Base-by-base conservation (phyloP, 2,888 invertebrate genomes). In the Oscheius onirici region DNA sequence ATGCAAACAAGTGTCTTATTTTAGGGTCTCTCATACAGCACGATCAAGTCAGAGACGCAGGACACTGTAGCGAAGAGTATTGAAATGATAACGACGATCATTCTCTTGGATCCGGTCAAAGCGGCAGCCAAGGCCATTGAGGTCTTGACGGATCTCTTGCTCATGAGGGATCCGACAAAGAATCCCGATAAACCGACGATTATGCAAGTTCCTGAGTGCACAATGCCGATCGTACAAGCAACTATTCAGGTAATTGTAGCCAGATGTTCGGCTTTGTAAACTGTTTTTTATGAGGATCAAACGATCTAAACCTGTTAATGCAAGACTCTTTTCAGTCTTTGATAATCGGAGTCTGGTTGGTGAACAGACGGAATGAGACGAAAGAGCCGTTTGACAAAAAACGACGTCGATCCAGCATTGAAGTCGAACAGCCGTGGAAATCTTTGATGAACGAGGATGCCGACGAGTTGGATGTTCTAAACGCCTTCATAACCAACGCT, bases 281-380 rank as follows among this genome's bases (percentile, higher is more conserved):
- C n/a, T n/a, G n/a, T n/a, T n/a, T n/a, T n/a, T n/a, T n/a, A n/a
- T n/a, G n/a, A n/a, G n/a, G n/a, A n/a, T n/a, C n/a, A n/a, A n/a
- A n/a, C n/a, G 34, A 22, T n/a, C 22, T 43, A n/a, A 8, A 13
- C 10, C 5, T 8, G 8, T 11, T 61, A 3, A 20, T 20, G 20
- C 6, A 24, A 41, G 17, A 26, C 3, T 3, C 1, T n/a, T 43
- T 69, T 49, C 24, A 69, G 69, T 43, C 57, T 20, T 17, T 69
- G 46, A n/a, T 60, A 11, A 69, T 69, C 10, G 69, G 69, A 46
- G 51, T 69, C 13, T 69, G 69, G 69, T 26, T 69, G 26, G 69
- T 69, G 17, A 57, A 69, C 40, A 40, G 49, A 17, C 26, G 41
- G 26, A 58, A 58, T 11, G 44, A 49, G 34, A 3, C 20, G 11